A percentile compares a stretch with the other conserved stretches of the same genome.
Evolutionary conservation across 2,888 invertebrate genomes (phyloP).

Genomic region (Xestia sexstrigata): DNA sequence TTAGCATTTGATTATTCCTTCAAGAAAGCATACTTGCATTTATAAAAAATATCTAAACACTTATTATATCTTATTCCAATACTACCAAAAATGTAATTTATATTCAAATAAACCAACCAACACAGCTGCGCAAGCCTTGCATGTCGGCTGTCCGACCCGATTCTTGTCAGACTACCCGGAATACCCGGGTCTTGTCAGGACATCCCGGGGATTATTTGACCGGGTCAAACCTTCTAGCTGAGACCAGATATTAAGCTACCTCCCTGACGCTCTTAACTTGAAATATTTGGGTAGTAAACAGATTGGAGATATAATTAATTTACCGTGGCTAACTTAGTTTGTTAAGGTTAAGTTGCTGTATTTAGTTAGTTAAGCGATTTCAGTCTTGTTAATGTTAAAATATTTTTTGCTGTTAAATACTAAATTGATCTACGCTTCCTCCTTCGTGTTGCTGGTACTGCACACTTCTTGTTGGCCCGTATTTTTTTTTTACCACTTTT

Average conservation of each 20-base stretch:
- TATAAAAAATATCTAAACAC: not conserved
- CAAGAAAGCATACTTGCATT: not conserved
- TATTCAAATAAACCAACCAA: conserved; percentile 47
- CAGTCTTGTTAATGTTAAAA: not conserved
- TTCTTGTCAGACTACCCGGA: conserved; percentile 55
- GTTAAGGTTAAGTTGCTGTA: not conserved
- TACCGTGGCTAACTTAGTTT: not conserved
- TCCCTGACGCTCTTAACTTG: conserved; percentile 53
- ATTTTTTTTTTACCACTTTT: not conserved
- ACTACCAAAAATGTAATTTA: conserved; percentile 16
- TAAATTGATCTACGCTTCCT: not conserved
- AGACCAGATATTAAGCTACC: conserved; percentile 58
- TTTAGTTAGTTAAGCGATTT: not conserved
- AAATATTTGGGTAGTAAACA: conserved; percentile 51
- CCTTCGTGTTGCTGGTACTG: not conserved
- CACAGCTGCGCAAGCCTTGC: conserved; percentile 30
- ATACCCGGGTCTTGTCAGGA: conserved; percentile 48
- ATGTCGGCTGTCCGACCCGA: conserved; percentile 62
- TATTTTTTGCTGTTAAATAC: not conserved
- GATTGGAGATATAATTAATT: conserved; percentile 43
- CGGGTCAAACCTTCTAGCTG: conserved; percentile 54
- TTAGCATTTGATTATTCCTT: not conserved
- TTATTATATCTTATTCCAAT: not conserved
- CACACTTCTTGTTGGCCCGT: not conserved
- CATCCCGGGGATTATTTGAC: conserved; percentile 63